Base-by-base conservation (phyloP, 2,113 vertebrate species). In the Tragelaphus scriptus region DNA sequence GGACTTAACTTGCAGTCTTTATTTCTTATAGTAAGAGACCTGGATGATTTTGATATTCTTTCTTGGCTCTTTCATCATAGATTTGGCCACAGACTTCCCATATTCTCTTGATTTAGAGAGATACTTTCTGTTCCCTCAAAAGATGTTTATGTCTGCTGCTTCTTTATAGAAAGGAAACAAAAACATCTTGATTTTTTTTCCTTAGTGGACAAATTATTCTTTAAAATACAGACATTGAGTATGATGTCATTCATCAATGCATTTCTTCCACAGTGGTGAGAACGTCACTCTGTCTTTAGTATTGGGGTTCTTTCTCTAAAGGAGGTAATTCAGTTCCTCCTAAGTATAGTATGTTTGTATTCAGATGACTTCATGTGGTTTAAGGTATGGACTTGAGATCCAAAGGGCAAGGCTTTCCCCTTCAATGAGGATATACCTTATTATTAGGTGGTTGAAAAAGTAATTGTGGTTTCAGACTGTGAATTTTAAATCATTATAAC, bases 81-180 rank as follows among this genome's bases (percentile, higher is more conserved):
- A 85, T 88, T 89, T 94, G 79, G 92, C 81, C 55, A 56, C 28
- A 68, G 53, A 40, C 23, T 95, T 94, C 44, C 40, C 65, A 49
- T 85, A 84, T 96, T 96, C 94, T 91, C 88, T 97, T 94, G 68
- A 95, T 94, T 97, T 94, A 90, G 16, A 61, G 79, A 87, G n/a
- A 58, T 91, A 30, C 71, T 90, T 96, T 88, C 61, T 86, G 4
- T 84, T 28, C 36, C 49, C 96, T 93, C 19, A 94, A 95, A 94
- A 98, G 95, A 61, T 82, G 75, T 92, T 95, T 95, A 49, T 82
- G 58, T 95, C 65, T 96, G 80, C 58, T 81, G 65, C 84, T 97
- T 95, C 77, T 92, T 95, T 92, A 49, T 93, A 87, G 86, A 96
- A 95, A 86, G 75, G 49, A 92, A 95, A 96, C 89, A 53, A 95